Conservation (phyloP, 2,113 vertebrate genomes). For the Procapra przewalskii region DNA sequence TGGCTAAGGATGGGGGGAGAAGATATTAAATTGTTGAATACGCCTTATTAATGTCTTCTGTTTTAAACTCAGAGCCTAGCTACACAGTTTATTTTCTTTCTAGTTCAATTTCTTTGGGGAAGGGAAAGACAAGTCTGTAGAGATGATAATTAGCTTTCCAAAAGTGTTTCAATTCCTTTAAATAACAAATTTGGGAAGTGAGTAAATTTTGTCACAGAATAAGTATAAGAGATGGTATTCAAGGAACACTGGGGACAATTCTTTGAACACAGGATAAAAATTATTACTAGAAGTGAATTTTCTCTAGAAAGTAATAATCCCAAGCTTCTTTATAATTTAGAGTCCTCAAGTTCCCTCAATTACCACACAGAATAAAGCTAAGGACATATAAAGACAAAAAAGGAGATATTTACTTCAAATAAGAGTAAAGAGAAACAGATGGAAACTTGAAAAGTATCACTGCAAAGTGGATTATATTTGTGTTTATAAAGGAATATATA, state of each 20-base stretch:
- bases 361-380: not conserved
- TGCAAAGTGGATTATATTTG: not conserved
- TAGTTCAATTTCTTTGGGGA: not conserved
- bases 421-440: not conserved
- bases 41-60: not conserved
- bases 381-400: not conserved
- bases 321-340: not conserved
- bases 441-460: not conserved
- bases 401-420: not conserved
- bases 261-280: not conserved
- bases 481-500: not conserved
- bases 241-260: not conserved
- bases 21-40: not conserved
- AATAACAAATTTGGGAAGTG: not conserved
- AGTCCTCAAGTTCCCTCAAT: not conserved
- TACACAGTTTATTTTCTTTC: conserved; percentile 16
- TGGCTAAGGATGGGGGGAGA: not conserved
- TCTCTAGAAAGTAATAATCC: not conserved
- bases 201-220: not conserved
- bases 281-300: not conserved
- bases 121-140: conserved; percentile 2
- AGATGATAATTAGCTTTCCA: not conserved
- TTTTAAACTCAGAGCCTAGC: conserved; percentile 11
- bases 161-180: not conserved
- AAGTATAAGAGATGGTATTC: not conserved